A percentile compares a stretch with the other conserved stretches of the same genome.
Evolutionary conservation across 2,888 invertebrate species (phyloP).

Genomic region (Ametastegia equiseti): DNA sequence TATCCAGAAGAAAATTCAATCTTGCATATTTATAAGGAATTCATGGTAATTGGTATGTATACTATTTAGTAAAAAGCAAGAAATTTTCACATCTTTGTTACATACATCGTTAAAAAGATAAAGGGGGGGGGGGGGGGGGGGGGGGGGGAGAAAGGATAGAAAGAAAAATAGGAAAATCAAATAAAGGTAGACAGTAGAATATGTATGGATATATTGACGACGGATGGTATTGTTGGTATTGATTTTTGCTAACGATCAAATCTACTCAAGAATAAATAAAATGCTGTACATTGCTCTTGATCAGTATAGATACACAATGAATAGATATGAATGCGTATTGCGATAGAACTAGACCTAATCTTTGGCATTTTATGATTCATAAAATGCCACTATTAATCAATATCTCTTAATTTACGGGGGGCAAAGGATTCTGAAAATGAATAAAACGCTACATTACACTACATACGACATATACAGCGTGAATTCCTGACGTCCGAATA

Average conservation of each 20-base stretch:
- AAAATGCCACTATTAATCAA: not conserved
- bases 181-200: not conserved
- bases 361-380: not conserved
- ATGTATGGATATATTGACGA: not conserved
- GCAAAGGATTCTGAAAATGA: slow-evolving; percentile 39
- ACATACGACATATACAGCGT: slow-evolving; percentile 21
- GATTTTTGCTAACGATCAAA: slow-evolving; percentile 1
- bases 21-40: not conserved
- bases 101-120: slow-evolving; percentile 11
- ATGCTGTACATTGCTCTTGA: slow-evolving; percentile 36
- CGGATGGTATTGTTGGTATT: not conserved
- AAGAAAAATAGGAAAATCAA: not conserved
- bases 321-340: slow-evolving; percentile 37
- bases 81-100: slow-evolving; percentile 23
- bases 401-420: slow-evolving; percentile 31
- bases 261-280: slow-evolving; percentile 28
- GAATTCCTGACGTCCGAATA: too few relatives aligned
- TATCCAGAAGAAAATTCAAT: not conserved
- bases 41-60: not conserved
- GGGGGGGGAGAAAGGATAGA: too few relatives aligned
- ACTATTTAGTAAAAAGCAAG: not conserved
- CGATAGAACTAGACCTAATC: slow-evolving; percentile 13
- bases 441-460: slow-evolving; percentile 30
- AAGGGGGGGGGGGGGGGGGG: too few relatives aligned
- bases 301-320: slow-evolving; percentile 22